Evolutionary conservation across 2,113 vertebrate genomes (phyloP), one percentile per base, ranked within the genome.

Genomic region (Leucopsar rothschildi): DNA sequence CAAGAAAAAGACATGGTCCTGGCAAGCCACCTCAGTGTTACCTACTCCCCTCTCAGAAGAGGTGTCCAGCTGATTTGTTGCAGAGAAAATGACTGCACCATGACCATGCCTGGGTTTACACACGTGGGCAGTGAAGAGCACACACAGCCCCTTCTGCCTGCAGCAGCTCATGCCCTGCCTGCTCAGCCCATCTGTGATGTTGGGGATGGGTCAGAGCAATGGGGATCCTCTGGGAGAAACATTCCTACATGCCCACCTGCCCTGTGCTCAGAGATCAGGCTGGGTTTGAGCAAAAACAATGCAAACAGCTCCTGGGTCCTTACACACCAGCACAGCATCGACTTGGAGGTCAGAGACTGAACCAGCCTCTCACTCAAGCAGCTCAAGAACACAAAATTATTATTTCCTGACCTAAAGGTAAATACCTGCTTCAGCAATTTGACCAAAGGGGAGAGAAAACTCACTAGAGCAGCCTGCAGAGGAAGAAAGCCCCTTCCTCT

Each of bases 181-280:
- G 47, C 69, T 90, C 45, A 93, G 90, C 31, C 23, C 39, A 45
- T 13, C 37, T 59, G n/a, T 1, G 1, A 20, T 33, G 9, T 0
- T 87, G 29, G 18, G 23, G 28, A 75, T 21, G 45, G 50, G 42
- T 73, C 37, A 57, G 64, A 78, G 25, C 1, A 1, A 63, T 1
- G 5, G 33, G 27, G 39, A 78, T 39, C 22, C 69, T 90, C 53
- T 16, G 28, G n/a, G 16, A 92, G 11, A 69, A 87, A 61, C 11
- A 42, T 3, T 82, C 14, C 68, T 24, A 39, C 0, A 0, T 15
- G 39, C 20, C 35, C n/a, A 71, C 11, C 77, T 35, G 14, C 9
- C 9, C 49, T n/a, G 17, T 1, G 4, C 53, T 71, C 47, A 60
- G 76, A 56, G 39, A 65, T 52, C 45, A 77, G 61, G 31, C 47